Conservation (phyloP, 1,140 invertebrate species). For the Dryas iulia region DNA sequence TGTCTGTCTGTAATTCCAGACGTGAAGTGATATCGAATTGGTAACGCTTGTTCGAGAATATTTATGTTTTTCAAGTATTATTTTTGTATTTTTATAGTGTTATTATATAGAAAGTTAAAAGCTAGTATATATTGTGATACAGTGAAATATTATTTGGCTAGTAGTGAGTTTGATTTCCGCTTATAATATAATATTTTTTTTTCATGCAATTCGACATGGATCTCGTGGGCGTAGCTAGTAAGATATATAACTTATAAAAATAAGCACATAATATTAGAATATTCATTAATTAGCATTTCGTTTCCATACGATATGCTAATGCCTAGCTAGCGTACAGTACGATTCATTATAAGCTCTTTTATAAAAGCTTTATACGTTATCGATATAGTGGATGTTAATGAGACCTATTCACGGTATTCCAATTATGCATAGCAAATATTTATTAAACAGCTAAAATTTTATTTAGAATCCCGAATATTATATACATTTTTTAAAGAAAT, state of each 20-base stretch:
- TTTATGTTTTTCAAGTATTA: not conserved
- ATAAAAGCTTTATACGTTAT: not conserved
- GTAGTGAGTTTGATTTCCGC: too few species aligned
- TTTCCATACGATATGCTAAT: too few species aligned
- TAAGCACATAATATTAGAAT: not conserved
- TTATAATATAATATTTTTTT: too few species aligned
- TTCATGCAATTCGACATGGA: too few species aligned
- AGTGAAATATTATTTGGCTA: too few species aligned
- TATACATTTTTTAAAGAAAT: too few species aligned
- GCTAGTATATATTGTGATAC: too few species aligned
- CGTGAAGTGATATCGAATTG: constrained; percentile 5
- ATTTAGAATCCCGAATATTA: not conserved
- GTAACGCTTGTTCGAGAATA: not conserved
- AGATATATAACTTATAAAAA: not conserved
- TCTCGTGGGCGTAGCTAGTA: too few species aligned
- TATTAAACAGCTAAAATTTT: not conserved
- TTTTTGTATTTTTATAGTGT: not conserved
- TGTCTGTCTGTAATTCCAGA: constrained; percentile 51
- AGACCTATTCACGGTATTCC: not conserved
- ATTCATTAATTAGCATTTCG: not conserved
- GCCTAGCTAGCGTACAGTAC: not conserved
- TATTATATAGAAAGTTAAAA: too few species aligned
- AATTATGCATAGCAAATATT: not conserved
- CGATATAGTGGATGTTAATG: not conserved
- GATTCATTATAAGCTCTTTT: not conserved